phyloP scores from a whole-genome alignment of 2,797 vertebrate species.

The Natrix natrix region DNA sequence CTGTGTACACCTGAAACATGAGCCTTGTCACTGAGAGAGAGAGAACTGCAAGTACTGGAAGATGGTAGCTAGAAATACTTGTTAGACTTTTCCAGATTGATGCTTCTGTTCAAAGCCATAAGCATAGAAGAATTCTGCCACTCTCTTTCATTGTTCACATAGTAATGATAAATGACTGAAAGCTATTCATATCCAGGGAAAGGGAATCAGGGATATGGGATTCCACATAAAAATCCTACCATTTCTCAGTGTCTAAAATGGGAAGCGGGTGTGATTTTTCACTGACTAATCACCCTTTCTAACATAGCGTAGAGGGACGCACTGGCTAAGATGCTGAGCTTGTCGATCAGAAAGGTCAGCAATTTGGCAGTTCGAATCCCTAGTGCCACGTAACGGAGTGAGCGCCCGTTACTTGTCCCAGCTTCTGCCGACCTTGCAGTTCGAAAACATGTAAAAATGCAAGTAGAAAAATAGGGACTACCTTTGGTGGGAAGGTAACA shows the following conservation, averaged over 20 bases:
- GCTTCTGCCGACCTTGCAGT: too few species aligned
- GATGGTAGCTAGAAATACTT: not conserved
- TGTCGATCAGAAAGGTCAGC: too few species aligned
- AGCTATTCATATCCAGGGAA: not conserved
- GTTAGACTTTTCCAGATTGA: not conserved
- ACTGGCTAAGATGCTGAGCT: too few species aligned
- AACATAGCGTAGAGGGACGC: not conserved
- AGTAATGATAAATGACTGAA: not conserved
- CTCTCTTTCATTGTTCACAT: not conserved
- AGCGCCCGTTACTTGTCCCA: too few species aligned
- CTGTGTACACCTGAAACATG: not conserved
- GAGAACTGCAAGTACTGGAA: not conserved
- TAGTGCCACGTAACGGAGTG: too few species aligned
- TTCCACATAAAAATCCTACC: not conserved
- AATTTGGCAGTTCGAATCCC: too few species aligned
- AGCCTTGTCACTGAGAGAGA: not conserved
- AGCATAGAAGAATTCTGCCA: not conserved
- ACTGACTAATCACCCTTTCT: not conserved
- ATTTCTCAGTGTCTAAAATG: not conserved
- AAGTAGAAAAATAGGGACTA: too few species aligned
- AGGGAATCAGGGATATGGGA: not conserved
- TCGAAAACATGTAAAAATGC: too few species aligned
- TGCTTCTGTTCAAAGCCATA: not conserved
- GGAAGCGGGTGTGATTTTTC: not conserved
- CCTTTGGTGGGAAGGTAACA: too few species aligned